A percentile compares a stretch with the other conserved stretches of the same genome.
Evolutionary conservation across 2,113 vertebrate species (phyloP).

Genomic region (Chinchilla lanigera): DNA sequence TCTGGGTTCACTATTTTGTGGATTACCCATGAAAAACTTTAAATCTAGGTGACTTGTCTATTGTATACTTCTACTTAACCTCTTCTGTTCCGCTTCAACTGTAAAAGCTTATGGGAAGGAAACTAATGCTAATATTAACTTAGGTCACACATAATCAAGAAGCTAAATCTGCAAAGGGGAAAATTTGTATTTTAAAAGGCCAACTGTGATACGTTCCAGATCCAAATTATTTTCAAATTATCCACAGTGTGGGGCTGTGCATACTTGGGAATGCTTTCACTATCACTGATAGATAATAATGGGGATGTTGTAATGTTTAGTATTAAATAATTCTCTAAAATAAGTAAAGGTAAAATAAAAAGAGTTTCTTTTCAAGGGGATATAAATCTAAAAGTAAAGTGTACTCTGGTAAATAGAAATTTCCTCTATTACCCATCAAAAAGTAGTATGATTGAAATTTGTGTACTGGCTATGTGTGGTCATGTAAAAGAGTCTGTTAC

Average conservation of each 20-base stretch:
- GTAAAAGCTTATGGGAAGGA: conserved; percentile 49
- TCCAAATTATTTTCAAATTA: conserved; percentile 67
- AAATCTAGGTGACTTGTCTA: conserved; percentile 52
- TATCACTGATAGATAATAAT: conserved; percentile 51
- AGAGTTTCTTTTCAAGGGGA: conserved; percentile 48
- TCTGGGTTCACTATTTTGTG: conserved; percentile 35
- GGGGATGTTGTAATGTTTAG: conserved; percentile 27
- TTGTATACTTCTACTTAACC: conserved; percentile 48
- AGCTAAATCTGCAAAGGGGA: conserved; percentile 47
- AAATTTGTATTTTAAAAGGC: conserved; percentile 65
- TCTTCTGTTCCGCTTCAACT: conserved; percentile 55
- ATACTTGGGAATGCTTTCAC: background rate
- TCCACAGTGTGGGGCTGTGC: background rate
- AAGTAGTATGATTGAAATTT: conserved; percentile 15
- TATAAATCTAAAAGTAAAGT: conserved; percentile 37
- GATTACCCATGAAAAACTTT: conserved; percentile 51
- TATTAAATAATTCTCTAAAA: conserved; percentile 45
- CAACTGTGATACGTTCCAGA: conserved; percentile 31
- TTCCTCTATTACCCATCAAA: background rate
- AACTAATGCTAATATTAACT: conserved; percentile 68
- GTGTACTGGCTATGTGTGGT: background rate
- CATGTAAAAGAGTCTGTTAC: background rate
- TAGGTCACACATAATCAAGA: conserved; percentile 71
- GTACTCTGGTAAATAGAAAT: conserved; percentile 24
- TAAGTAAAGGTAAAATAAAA: conserved; percentile 15